Percentiles rank a stretch among this genome's conserved stretches.
Evolutionary conservation across 2,888 invertebrate genomes (phyloP).

Genomic region (Bursaphelenchus okinawaensis): DNA sequence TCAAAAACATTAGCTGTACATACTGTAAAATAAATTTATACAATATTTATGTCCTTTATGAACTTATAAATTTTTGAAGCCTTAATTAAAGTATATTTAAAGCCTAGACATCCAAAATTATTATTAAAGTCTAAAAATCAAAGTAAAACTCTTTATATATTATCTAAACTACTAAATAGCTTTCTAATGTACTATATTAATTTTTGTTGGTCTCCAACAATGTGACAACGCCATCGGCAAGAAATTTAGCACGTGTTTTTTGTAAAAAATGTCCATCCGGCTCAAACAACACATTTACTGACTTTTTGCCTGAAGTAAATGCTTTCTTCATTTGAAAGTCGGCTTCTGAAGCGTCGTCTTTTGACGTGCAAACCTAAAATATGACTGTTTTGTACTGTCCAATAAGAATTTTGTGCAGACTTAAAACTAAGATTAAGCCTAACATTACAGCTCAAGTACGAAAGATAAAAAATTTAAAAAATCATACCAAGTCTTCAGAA

Average conservation of each 20-base stretch:
- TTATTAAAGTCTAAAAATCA: too few relatives aligned
- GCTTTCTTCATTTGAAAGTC: not conserved
- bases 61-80: too few relatives aligned
- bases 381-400: too few relatives aligned
- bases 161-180: too few relatives aligned
- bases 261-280: constrained; percentile 34
- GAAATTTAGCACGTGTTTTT: constrained; percentile 26
- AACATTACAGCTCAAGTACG: too few relatives aligned
- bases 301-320: constrained; percentile 13
- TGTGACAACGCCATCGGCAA: constrained; percentile 20
- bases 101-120: constrained; percentile 1
- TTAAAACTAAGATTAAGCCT: too few relatives aligned
- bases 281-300: constrained; percentile 23
- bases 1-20: constrained; percentile 15
- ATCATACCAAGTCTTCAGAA: constrained; percentile 18
- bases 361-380: constrained; percentile 17
- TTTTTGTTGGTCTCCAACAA: constrained; percentile 20
- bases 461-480: not conserved
- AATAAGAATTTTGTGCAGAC: too few relatives aligned
- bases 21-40: constrained; percentile 11
- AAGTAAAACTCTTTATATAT: too few relatives aligned
- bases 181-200: too few relatives aligned
- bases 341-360: constrained; percentile 22
- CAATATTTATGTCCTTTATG: too few relatives aligned
- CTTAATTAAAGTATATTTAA: too few relatives aligned